A percentile compares a stretch with the other conserved stretches of the same genome.
These are phyloP conservation scores for Ferrisia virgata DNA, from an alignment of 2,888 invertebrate species.

Conservation along the genomic window DNA sequence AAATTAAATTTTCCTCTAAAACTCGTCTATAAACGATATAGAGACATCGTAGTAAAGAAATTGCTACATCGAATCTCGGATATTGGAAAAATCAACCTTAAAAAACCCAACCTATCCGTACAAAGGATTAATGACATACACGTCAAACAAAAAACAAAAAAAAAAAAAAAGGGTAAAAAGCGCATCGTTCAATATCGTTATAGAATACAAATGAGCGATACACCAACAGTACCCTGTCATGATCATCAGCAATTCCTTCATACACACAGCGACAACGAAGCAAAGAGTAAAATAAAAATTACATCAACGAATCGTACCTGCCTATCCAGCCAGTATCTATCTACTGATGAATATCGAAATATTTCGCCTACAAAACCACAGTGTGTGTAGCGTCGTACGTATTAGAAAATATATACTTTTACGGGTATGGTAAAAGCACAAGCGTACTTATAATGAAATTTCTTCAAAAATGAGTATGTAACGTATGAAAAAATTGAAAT, in stretches of 20 bases:
- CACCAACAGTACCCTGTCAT: not conserved
- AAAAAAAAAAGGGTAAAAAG: not conserved
- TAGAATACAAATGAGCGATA: not conserved
- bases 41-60: not conserved
- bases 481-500: not conserved
- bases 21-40: not conserved
- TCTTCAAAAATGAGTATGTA: not conserved
- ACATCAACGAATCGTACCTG: not conserved
- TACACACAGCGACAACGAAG: not conserved
- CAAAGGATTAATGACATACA: not conserved
- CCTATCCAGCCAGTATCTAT: no score
- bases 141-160: not conserved
- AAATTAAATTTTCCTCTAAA: not conserved
- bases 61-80: not conserved
- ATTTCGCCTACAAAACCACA: not conserved
- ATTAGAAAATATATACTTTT: no score
- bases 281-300: not conserved
- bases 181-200: not conserved
- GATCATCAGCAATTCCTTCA: not conserved
- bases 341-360: not conserved
- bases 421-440: not conserved
- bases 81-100: not conserved
- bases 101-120: not conserved
- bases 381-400: not conserved
- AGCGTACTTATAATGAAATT: not conserved